Base-by-base conservation (phyloP, 2,888 invertebrate genomes). In the Torymus texanus region DNA sequence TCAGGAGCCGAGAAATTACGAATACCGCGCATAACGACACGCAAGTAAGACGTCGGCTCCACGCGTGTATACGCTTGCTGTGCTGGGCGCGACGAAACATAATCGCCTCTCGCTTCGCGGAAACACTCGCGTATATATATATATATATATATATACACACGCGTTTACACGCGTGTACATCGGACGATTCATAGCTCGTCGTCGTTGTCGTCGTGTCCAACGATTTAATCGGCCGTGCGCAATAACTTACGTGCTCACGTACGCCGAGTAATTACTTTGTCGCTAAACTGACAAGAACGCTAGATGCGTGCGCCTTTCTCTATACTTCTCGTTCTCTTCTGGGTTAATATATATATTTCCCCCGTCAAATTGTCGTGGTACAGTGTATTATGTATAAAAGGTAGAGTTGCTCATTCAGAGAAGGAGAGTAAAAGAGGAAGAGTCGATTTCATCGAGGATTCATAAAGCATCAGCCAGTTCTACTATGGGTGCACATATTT, bases 161-260 rank as follows among this genome's bases (percentile, higher is more conserved):
- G n/a, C 53, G 51, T 21, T 16, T 59, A 55, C 21, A 63, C 56
- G 12, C 16, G 14, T 41, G 41, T 41, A 41, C 13, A 18, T 8
- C 50, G 29, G 62, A 18, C 11, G 77, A 76, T 76, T 76, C 77
- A 71, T 66, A 58, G 71, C 56, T 66, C 21, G 63, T 18, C 14
- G 10, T 50, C 13, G 59, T 55, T n/a, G 14, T 12, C 63, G 21
- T 41, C 41, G 41, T 41, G 50, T 12, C 14, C 62, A n/a, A 74
- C 73, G 68, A 78, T 78, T 74, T 68, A 78, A 78, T 78, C 74
- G 70, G 29, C 56, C 71, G 24, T 63, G 74, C 16, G 68, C 55
- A 61, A 75, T 74, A 79, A 79, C 51, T 75, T 71, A 75, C 61
- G 16, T 59, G 53, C 16, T 3, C 63, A 51, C 62, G 18, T 50